Conservation (phyloP, 2,888 invertebrate genomes). For the Tryphoninae sp. region DNA sequence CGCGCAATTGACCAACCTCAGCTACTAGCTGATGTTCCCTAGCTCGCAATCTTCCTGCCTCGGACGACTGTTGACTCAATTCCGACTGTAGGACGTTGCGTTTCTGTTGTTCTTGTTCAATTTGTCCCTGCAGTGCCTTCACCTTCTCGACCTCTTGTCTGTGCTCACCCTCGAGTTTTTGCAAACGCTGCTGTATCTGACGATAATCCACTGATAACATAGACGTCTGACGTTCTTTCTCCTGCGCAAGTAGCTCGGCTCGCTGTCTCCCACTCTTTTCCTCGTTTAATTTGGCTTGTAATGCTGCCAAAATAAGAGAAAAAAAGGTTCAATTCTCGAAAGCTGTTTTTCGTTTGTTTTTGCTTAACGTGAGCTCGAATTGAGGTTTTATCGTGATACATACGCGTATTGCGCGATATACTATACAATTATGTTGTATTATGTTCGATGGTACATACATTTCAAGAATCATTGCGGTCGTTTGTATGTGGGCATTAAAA, state of each 20-base stretch:
- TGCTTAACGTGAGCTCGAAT: background rate
- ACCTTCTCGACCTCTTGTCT: conserved; percentile 93
- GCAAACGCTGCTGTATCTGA: conserved; percentile 95
- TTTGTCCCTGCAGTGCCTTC: conserved; percentile 90
- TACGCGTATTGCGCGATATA: background rate
- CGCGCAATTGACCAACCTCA: conserved; percentile 87
- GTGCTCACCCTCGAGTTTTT: conserved; percentile 95
- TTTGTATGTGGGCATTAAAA: conserved; percentile 57
- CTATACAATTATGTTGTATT: background rate
- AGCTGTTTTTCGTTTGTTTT: background rate
- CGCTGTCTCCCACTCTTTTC: conserved; percentile 94
- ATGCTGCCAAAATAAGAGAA: conserved; percentile 83
- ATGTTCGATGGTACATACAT: conserved; percentile 63
- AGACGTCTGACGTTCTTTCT: conserved; percentile 96
- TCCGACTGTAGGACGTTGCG: conserved; percentile 92
- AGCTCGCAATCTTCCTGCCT: conserved; percentile 87
- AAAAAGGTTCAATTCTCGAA: conserved; percentile 9
- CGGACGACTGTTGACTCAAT: conserved; percentile 87
- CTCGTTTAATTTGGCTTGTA: conserved; percentile 95
- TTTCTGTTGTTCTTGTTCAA: conserved; percentile 96
- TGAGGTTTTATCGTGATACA: background rate
- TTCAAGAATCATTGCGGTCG: conserved; percentile 55
- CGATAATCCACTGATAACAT: conserved; percentile 97
- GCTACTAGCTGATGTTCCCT: conserved; percentile 88
- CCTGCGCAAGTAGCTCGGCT: conserved; percentile 93